Percentiles rank a stretch among this genome's conserved stretches.
Evolutionary conservation across 2,888 invertebrate genomes (phyloP).

Genomic region (Lysandra bellargus): DNA sequence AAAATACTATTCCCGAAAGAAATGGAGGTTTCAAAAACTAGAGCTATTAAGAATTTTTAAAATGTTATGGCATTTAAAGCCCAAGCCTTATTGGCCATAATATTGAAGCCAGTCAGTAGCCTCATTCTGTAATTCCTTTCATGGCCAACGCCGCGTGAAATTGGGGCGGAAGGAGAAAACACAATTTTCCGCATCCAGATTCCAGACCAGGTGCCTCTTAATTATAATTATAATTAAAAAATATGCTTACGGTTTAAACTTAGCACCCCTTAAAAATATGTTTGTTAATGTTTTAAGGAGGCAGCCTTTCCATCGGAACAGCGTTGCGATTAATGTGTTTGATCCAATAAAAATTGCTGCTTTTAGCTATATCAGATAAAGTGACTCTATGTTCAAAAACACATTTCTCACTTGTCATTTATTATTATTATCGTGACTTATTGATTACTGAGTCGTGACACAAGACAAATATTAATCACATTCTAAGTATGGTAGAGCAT

Average conservation of each 20-base stretch:
- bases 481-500: no score
- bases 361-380: no score
- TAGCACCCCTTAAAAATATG: not conserved
- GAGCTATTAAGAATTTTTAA: not conserved
- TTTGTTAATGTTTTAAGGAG: not conserved
- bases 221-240: slow-evolving; percentile 7
- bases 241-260: not conserved
- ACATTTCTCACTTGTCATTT: no score
- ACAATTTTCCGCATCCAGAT: slow-evolving; percentile 36
- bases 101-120: slow-evolving; percentile 18
- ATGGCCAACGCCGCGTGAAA: slow-evolving; percentile 37
- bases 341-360: no score
- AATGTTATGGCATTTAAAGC: not conserved
- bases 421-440: no score
- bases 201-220: slow-evolving; percentile 15
- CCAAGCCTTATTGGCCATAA: not conserved
- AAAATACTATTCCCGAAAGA: not conserved
- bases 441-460: no score
- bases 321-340: no score
- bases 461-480: no score
- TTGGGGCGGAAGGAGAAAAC: slow-evolving; percentile 35
- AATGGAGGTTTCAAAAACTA: not conserved
- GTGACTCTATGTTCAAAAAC: no score
- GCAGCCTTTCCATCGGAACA: no score
- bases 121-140: slow-evolving; percentile 30